Percentiles rank a stretch among this genome's conserved stretches.
phyloP scores from a whole-genome alignment of 2,797 vertebrate species.

The Myripristis jacobus region DNA sequence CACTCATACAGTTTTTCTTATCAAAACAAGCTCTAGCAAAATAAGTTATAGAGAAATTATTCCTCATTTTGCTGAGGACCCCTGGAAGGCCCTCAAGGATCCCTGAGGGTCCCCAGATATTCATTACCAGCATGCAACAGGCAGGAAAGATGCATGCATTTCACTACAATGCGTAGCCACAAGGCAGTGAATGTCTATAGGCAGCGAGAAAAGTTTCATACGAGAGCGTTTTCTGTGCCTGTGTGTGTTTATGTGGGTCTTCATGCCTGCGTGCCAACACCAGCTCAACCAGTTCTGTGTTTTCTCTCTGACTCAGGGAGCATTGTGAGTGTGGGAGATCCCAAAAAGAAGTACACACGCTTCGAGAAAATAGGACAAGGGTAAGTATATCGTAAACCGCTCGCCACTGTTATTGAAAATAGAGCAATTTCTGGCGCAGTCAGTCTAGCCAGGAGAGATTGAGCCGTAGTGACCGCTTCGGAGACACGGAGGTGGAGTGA shows the following conservation, averaged over 20 bases:
- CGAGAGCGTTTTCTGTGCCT: too few relatives aligned
- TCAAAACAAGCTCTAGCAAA: too few relatives aligned
- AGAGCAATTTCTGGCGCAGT: conserved; percentile 45
- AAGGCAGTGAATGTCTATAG: not conserved
- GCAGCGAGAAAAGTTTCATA: conserved; percentile 19
- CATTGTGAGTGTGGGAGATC: conserved; percentile 98
- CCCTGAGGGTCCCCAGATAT: not conserved
- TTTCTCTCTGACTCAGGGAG: conserved; percentile 87
- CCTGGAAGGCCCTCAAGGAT: too few relatives aligned
- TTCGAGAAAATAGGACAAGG: conserved; percentile 98
- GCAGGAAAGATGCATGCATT: conserved; percentile 5
- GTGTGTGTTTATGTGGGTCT: conserved; percentile 18
- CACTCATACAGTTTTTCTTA: too few relatives aligned
- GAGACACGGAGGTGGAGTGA: conserved; percentile 32
- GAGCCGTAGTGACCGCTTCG: conserved; percentile 35
- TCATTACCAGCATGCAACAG: conserved; percentile 8
- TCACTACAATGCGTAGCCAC: not conserved
- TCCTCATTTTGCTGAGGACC: too few relatives aligned
- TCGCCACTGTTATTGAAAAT: conserved; percentile 43
- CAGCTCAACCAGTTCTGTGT: conserved; percentile 42
- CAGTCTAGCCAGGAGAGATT: conserved; percentile 41
- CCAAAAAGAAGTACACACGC: conserved; percentile 99
- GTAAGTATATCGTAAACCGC: conserved; percentile 79
- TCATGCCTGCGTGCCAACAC: conserved; percentile 14
- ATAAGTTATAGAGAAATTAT: too few relatives aligned